Conservation (phyloP, 2,888 invertebrate species). For the Pristionchus mayeri region DNA sequence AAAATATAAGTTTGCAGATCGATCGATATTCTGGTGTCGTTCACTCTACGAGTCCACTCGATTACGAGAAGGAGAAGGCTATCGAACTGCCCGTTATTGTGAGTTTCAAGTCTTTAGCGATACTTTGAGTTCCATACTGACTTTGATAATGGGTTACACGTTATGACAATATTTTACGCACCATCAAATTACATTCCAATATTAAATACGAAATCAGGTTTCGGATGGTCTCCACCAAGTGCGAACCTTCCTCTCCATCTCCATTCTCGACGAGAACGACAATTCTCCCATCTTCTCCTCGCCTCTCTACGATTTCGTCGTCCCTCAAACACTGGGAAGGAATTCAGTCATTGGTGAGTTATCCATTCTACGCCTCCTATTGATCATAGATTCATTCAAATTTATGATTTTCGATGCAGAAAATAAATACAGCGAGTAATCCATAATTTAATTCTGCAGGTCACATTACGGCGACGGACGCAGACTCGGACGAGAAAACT, state of each 20-base stretch:
- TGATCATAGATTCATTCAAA: not conserved
- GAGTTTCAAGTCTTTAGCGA: not conserved
- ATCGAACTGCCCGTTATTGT: conserved; percentile 59
- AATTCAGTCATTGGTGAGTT: conserved; percentile 6
- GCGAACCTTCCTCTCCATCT: conserved; percentile 58
- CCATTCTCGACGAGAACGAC: conserved; percentile 70
- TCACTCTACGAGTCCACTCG: conserved; percentile 59
- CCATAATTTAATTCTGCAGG: not conserved
- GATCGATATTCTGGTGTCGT: conserved; percentile 66
- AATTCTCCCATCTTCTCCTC: conserved; percentile 66
- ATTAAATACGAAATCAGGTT: conserved; percentile 55
- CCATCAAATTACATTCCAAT: too few species aligned
- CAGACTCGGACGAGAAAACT: conserved; percentile 93
- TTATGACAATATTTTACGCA: too few species aligned
- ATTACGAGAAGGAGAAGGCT: conserved; percentile 61
- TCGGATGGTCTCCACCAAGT: conserved; percentile 64
- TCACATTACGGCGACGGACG: conserved; percentile 89
- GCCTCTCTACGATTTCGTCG: conserved; percentile 54
- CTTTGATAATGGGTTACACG: too few species aligned
- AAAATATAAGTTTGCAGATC: conserved; percentile 41
- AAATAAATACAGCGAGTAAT: too few species aligned
- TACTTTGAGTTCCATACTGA: too few species aligned
- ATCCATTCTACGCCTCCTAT: not conserved
- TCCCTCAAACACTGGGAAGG: conserved; percentile 26
- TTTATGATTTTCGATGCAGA: not conserved